Percentiles rank a stretch among this genome's conserved stretches.
Conservation (phyloP, 2,113 vertebrate genomes). For the Meriones unguiculatus region DNA sequence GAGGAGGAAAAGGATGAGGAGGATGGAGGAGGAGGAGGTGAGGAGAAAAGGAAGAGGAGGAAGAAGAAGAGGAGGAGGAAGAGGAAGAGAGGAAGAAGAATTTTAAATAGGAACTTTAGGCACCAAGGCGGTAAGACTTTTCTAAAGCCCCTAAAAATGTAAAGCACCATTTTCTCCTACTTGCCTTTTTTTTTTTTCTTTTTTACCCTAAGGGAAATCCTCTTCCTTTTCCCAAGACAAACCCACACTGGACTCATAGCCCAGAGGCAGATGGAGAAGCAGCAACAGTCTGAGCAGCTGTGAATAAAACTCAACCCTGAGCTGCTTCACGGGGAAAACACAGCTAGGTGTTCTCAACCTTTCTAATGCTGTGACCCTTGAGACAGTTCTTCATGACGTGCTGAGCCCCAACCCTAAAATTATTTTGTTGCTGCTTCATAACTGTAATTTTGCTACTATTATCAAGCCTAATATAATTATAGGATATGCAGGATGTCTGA, state of each 20-base stretch:
- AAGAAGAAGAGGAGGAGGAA: no score
- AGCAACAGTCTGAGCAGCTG: neutral
- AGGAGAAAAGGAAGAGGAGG: no score
- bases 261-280: neutral
- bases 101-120: neutral
- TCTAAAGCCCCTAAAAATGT: neutral
- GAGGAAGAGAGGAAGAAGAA: neutral
- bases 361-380: neutral
- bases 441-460: neutral
- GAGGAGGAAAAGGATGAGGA: no score
- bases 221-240: neutral
- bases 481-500: neutral
- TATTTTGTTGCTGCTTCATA: neutral
- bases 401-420: neutral
- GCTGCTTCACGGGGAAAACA: neutral
- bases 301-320: neutral
- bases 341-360: neutral
- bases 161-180: neutral
- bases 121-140: neutral
- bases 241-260: neutral
- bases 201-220: neutral
- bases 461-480: neutral
- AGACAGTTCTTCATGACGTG: neutral
- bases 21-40: no score
- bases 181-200: neutral